Percentiles rank a stretch among this genome's conserved stretches.
These are phyloP conservation scores for Botia kubotai DNA, from an alignment of 2,797 vertebrate genomes.

Conservation along the genomic window DNA sequence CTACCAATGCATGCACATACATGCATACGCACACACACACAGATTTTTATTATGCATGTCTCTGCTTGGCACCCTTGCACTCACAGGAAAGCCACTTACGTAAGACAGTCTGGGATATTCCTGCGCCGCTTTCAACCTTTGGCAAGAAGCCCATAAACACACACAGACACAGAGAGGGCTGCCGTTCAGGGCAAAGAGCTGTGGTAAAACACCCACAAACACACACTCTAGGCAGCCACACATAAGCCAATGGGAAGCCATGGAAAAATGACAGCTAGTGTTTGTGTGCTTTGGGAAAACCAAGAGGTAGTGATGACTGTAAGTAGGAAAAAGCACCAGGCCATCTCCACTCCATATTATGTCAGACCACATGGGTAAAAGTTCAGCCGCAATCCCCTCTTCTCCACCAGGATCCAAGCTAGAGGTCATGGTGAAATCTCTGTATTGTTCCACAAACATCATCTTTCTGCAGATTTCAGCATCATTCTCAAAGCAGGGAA, in stretches of 20 bases:
- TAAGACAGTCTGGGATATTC: constrained; percentile 56
- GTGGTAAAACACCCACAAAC: constrained; percentile 67
- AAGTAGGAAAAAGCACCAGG: neutral
- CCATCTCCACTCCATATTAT: constrained; percentile 8
- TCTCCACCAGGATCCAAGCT: constrained; percentile 18
- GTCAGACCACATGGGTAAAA: constrained; percentile 23
- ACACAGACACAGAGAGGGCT: constrained; percentile 40
- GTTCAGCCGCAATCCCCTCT: constrained; percentile 3
- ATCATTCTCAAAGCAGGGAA: neutral
- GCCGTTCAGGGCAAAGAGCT: constrained; percentile 65
- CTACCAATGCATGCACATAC: neutral
- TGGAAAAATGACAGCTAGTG: constrained; percentile 21
- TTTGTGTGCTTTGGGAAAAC: constrained; percentile 31
- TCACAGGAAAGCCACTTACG: constrained; percentile 58
- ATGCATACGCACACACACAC: neutral
- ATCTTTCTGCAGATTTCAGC: neutral
- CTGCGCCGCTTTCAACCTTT: constrained; percentile 44
- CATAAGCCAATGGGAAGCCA: constrained; percentile 17
- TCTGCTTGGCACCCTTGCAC: constrained; percentile 35
- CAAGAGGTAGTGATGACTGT: constrained; percentile 28
- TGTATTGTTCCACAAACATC: constrained; percentile 6
- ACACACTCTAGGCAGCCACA: constrained; percentile 39
- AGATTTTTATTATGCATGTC: constrained; percentile 28
- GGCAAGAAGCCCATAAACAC: constrained; percentile 50
- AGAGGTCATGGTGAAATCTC: neutral